Base-by-base conservation (phyloP, 2,113 vertebrate genomes). In the Pluvialis apricaria region DNA sequence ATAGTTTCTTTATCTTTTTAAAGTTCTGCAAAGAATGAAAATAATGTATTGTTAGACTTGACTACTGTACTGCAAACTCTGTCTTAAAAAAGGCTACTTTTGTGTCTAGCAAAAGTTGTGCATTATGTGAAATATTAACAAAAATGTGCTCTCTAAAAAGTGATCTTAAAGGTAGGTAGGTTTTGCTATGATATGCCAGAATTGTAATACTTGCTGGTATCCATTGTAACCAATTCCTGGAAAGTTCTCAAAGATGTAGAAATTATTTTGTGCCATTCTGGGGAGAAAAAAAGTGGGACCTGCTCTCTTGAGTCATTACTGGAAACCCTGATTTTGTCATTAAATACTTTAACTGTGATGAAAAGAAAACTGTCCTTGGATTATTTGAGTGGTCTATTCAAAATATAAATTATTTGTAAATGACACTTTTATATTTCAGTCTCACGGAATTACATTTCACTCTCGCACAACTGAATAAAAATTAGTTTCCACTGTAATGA, bases 281-380 rank as follows among this genome's bases (percentile, higher is more conserved):
- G 36, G 57, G 66, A 24, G 24, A 22, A 72, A 47, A 77, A 94
- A 90, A 92, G 88, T 88, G 77, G 88, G 89, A 97, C 81, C 77
- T 95, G 75, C 88, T 98, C 72, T 97, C 49, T 95, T 92, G 87
- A 88, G 93, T 97, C 83, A 84, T 92, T 97, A 92, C 94, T 97
- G 92, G 96, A 97, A 97, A 94, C 34, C 73, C 79, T 85, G 66
- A 82, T 95, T 98, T 98, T 97, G 84, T 98, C 97, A 98, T 98
- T 98, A 98, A 98, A 98, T 89, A 96, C 95, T 98, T 96, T 80
- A 97, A 97, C 80, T 97, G 96, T 98, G 97, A 97, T 93, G 70
- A 87, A 97, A 93, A 88, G 79, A 90, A 66, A 87, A 81, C 36
- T 88, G 90, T 95, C 91, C 86, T 97, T 96, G 60, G 9, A 66